Evolutionary conservation across 2,797 vertebrate species (phyloP).

Genomic region (Pterois miles): DNA sequence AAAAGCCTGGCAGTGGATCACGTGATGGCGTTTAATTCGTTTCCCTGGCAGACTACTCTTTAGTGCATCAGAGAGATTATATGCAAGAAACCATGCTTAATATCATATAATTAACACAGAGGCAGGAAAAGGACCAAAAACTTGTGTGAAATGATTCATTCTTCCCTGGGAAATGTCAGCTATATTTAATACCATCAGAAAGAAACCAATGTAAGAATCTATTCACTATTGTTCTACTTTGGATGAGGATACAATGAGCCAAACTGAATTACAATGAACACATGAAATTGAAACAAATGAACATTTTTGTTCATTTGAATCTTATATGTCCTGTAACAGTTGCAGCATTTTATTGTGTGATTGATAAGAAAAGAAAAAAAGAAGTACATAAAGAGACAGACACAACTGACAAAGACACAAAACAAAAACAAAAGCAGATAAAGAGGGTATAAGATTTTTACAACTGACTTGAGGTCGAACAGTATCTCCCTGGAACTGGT

Average conservation of each 20-base stretch:
- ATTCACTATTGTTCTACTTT: constrained; percentile 38
- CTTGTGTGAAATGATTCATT: constrained; percentile 72
- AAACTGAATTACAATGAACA: not conserved
- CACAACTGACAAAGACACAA: constrained; percentile 36
- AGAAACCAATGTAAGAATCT: constrained; percentile 37
- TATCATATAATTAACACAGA: constrained; percentile 82
- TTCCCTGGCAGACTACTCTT: constrained; percentile 71
- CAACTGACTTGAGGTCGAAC: constrained; percentile 81
- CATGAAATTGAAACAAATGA: too few relatives aligned
- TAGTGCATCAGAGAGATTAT: constrained; percentile 80
- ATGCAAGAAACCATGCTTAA: constrained; percentile 81
- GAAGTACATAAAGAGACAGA: not conserved
- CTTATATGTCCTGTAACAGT: not conserved
- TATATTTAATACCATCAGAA: constrained; percentile 63
- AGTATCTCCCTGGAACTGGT: constrained; percentile 72
- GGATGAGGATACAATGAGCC: not conserved
- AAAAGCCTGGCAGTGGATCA: constrained; percentile 57
- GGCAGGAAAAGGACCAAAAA: constrained; percentile 53
- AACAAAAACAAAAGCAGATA: not conserved
- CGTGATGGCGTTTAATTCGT: constrained; percentile 73
- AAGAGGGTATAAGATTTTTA: not conserved
- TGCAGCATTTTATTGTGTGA: not conserved
- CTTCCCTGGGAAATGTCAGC: constrained; percentile 77
- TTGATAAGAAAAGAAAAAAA: not conserved
- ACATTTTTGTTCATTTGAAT: not conserved